Base-by-base conservation (phyloP, 1,140 invertebrate genomes). In the Scaptomyza pallida region DNA sequence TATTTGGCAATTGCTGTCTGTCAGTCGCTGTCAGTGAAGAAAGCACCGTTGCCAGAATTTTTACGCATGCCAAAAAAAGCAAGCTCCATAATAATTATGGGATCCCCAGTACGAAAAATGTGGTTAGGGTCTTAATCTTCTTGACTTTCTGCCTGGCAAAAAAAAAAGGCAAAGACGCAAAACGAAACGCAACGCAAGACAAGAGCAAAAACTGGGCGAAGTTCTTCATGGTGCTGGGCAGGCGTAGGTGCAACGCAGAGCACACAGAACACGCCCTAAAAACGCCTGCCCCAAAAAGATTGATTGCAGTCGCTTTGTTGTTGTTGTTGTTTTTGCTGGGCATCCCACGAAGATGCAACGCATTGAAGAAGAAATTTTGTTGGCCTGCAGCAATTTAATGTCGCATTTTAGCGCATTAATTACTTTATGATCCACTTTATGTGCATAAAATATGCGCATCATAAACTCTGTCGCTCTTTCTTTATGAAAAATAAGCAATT, bases 401-500 rank as follows among this genome's bases (percentile, higher is more conserved):
- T 89, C 86, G 86, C 86, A 89, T 89, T 89, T 89, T 72, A 75
- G 86, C 80, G 86, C 78, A 89, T 89, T 89, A 89, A 89, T 89
- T 89, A 89, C 86, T 89, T 89, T 83, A 89, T 89, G 85, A 86
- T 88, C 82, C 82, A 86, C 72, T 85, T 85, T 85, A 85, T 85
- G 72, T 12, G 63, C 80, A 83, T 86, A 70, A 85, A 85, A 85
- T 77, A 85, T 85, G 81, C 81, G 41, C 30, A 72, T 71, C 59
- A 61, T 65, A 72, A 61, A 61, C 47, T 51, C 12, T n/a, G n/a
- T n/a, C n/a, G n/a, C n/a, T 37, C n/a, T 37, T n/a, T 37, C n/a
- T 37, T 37, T n/a, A 41, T 23, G 51, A 54, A 61, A 41, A 45
- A 85, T 77, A 85, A 57, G 68, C 51, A 80, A 74, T 81, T 77